Percentiles rank a stretch among this genome's conserved stretches.
These are phyloP conservation scores for Heteromurus nitidus DNA, from an alignment of 2,888 invertebrate species.

Conservation along the genomic window DNA sequence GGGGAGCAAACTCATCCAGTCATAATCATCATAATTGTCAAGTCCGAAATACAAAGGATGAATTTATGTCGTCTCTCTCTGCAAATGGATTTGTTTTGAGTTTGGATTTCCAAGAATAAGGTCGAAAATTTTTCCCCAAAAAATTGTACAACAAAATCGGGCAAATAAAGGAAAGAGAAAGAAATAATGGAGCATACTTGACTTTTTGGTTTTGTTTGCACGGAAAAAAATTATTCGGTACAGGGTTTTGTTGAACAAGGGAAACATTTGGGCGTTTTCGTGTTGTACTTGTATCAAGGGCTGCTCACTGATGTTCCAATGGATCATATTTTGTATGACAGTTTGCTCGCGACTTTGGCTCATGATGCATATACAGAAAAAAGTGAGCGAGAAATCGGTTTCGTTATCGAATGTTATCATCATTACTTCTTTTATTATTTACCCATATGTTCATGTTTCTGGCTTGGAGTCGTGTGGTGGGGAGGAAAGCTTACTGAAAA, in stretches of 20 bases:
- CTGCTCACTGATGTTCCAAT: background rate
- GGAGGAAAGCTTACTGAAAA: background rate
- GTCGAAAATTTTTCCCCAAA: slow-evolving; percentile 16
- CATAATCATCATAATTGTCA: slow-evolving; percentile 61
- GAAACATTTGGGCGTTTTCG: slow-evolving; percentile 39
- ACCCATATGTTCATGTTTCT: slow-evolving; percentile 59
- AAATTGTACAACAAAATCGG: slow-evolving; percentile 5
- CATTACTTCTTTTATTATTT: slow-evolving; percentile 56
- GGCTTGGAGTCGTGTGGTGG: background rate
- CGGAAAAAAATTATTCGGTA: slow-evolving; percentile 35
- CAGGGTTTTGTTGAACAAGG: slow-evolving; percentile 27
- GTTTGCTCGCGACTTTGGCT: background rate
- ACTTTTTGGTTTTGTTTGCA: slow-evolving; percentile 52
- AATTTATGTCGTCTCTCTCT: slow-evolving; percentile 35
- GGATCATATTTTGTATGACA: background rate
- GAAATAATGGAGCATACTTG: slow-evolving; percentile 28
- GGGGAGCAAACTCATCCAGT: background rate
- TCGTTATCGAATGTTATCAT: slow-evolving; percentile 48
- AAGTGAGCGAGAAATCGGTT: background rate
- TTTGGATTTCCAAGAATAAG: slow-evolving; percentile 19
- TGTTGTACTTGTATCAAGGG: slow-evolving; percentile 16
- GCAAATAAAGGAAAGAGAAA: background rate
- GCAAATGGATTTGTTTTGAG: slow-evolving; percentile 11
- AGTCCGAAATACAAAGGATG: slow-evolving; percentile 16
- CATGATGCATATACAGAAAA: background rate